Conservation (phyloP, 2,113 vertebrate species). For the Labeo rohita region DNA sequence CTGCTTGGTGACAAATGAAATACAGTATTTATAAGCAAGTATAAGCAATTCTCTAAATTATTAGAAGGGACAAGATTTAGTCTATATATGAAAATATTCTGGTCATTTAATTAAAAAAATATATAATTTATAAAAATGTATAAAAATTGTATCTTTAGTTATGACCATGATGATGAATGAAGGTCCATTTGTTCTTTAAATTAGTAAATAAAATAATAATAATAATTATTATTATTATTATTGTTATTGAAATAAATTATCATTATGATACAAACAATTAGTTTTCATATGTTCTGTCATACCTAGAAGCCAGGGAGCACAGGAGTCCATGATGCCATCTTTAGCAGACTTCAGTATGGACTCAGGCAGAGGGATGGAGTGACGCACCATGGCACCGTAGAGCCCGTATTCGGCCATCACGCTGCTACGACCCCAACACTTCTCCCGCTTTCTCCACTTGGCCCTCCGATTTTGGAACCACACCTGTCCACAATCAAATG, state of each 20-base stretch:
- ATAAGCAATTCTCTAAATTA: neutral
- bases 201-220: neutral
- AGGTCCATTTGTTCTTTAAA: neutral
- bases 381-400: constrained; percentile 97
- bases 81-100: neutral
- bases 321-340: constrained; percentile 99
- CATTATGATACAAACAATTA: too few species aligned
- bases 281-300: constrained; percentile 63
- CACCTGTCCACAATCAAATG: constrained; percentile 75
- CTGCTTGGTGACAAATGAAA: neutral
- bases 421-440: constrained; percentile 98
- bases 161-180: neutral
- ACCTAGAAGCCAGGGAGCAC: constrained; percentile 98
- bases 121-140: neutral
- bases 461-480: constrained; percentile 99
- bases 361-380: constrained; percentile 96
- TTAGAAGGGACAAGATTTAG: neutral
- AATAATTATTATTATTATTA: neutral
- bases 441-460: constrained; percentile 98
- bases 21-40: neutral
- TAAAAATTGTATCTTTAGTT: neutral
- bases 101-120: neutral
- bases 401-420: constrained; percentile 98
- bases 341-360: constrained; percentile 99
- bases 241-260: too few species aligned